Evolutionary conservation across 2,797 vertebrate species (phyloP).

Genomic region (Gambelia wislizenii): DNA sequence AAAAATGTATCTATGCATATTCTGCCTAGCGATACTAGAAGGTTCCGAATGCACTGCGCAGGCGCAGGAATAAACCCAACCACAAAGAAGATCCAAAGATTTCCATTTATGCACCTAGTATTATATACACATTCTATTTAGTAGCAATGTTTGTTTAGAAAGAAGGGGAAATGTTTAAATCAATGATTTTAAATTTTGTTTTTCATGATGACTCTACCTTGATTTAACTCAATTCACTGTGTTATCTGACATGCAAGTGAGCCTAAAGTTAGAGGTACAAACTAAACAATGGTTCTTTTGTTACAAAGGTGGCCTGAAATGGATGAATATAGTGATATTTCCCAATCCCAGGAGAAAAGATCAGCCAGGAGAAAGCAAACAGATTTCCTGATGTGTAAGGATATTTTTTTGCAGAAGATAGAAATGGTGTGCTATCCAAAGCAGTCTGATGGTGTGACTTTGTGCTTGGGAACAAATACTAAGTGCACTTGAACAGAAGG

Average conservation of each 20-base stretch:
- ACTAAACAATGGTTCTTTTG: neutral
- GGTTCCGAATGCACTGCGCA: no score
- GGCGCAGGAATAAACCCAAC: no score
- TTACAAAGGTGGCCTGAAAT: neutral
- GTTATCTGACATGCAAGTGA: neutral
- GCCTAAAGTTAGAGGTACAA: neutral
- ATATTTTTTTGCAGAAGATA: neutral
- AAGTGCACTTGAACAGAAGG: neutral
- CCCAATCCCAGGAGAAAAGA: neutral
- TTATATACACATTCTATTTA: neutral
- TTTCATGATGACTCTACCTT: neutral
- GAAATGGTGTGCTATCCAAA: neutral
- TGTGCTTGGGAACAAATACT: neutral
- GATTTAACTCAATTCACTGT: neutral
- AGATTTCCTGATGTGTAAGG: neutral
- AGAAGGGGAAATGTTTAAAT: neutral
- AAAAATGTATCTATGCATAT: no score
- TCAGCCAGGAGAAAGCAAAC: neutral
- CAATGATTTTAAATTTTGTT: neutral
- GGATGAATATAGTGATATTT: neutral
- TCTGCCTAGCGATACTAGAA: no score
- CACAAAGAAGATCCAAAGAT: no score
- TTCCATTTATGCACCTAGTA: neutral
- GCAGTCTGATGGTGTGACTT: neutral
- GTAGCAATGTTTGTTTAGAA: neutral